Evolutionary conservation across 2,113 vertebrate genomes (phyloP).

Genomic region (Andinoacara biseriatus): DNA sequence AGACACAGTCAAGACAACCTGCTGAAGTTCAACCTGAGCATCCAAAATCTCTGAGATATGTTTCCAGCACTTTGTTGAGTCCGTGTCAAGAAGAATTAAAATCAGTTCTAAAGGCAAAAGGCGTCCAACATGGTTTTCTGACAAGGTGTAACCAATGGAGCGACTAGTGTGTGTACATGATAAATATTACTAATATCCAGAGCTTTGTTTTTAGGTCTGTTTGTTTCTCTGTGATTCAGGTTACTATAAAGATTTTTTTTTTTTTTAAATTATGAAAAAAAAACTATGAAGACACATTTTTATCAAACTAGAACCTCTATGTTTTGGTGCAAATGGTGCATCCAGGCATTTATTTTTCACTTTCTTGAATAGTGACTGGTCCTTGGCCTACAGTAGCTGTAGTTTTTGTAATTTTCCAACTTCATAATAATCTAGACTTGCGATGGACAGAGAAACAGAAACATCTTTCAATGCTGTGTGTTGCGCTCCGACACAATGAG

Average conservation of each 20-base stretch:
- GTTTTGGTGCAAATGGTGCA: neutral
- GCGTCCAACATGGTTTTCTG: neutral
- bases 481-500: conserved; percentile 24
- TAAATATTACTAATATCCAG: neutral
- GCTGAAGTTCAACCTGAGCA: neutral
- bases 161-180: neutral
- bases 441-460: conserved; percentile 18
- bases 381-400: neutral
- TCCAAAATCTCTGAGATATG: neutral
- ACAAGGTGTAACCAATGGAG: neutral
- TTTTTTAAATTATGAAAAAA: too few species aligned
- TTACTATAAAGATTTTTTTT: too few species aligned
- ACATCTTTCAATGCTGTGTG: neutral
- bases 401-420: neutral
- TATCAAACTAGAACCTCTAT: too few species aligned
- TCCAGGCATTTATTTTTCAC: neutral
- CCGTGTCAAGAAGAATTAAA: neutral
- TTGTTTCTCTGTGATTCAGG: neutral
- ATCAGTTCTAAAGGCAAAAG: neutral
- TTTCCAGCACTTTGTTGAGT: neutral
- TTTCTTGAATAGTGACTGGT: neutral
- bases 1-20: neutral
- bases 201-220: neutral
- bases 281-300: too few species aligned
- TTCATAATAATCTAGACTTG: neutral